These are phyloP conservation scores for Ailuropoda melanoleuca DNA, from an alignment of 2,113 vertebrate species.

Conservation along the genomic window DNA sequence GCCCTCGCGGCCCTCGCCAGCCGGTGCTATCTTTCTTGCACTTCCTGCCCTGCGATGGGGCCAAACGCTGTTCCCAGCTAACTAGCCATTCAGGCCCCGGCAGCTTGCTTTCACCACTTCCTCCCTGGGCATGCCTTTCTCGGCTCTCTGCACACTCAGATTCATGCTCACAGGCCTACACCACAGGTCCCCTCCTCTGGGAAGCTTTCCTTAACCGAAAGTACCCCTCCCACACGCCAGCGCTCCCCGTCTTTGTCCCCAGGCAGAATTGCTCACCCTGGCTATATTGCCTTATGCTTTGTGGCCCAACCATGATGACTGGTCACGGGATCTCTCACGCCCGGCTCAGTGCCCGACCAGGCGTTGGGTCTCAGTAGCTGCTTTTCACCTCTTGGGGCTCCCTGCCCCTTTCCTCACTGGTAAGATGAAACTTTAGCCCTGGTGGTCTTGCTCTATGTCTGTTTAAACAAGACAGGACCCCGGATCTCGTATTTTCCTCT, in stretches of 20 bases:
- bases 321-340: fast-evolving
- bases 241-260: not conserved
- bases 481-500: not conserved
- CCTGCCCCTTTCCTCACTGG: not conserved
- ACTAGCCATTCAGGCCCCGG: not conserved
- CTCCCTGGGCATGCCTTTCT: not conserved
- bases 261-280: not conserved
- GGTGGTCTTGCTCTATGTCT: not conserved
- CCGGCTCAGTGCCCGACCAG: not conserved
- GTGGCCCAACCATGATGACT: fast-evolving
- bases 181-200: not conserved
- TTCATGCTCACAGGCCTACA: not conserved
- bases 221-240: fast-evolving
- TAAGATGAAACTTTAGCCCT: not conserved
- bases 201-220: not conserved
- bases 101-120: not conserved
- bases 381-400: too few relatives aligned
- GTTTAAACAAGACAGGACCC: not conserved
- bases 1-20: not conserved
- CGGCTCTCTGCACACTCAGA: not conserved
- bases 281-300: not conserved
- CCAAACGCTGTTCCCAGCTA: not conserved
- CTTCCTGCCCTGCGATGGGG: not conserved
- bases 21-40: not conserved
- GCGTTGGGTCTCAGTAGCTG: not conserved